Evolutionary conservation across 2,113 vertebrate genomes (phyloP).

Genomic region (Ptychochromis oligacanthus): DNA sequence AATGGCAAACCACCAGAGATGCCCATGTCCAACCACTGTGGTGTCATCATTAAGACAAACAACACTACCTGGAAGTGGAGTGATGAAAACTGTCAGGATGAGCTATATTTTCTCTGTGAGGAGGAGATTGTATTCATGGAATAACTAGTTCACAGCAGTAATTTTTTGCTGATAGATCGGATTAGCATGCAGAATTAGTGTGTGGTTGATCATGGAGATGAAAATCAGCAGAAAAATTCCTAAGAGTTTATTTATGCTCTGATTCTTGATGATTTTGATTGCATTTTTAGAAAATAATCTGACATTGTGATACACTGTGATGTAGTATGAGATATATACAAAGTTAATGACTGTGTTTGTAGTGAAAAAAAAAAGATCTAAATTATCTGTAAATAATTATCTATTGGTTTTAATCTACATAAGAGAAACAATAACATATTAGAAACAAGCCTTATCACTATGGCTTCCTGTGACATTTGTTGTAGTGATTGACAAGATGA

Average conservation of each 20-base stretch:
- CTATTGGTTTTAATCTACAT: not conserved
- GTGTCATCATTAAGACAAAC: not conserved
- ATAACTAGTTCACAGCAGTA: not conserved
- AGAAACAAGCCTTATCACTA: not conserved
- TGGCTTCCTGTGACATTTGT: not conserved
- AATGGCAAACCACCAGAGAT: not conserved
- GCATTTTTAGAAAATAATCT: not conserved
- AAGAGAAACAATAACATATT: not conserved
- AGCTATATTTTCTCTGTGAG: slow-evolving; percentile 52
- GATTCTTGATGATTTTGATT: not conserved
- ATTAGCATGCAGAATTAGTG: not conserved
- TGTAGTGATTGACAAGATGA: too few relatives aligned
- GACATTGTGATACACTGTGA: not conserved
- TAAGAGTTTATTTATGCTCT: not conserved
- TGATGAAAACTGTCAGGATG: slow-evolving; percentile 24
- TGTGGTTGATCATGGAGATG: not conserved
- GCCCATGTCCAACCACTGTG: slow-evolving; percentile 49
- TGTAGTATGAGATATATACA: not conserved
- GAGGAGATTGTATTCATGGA: slow-evolving; percentile 27
- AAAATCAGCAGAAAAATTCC: not conserved
- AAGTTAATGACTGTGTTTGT: not conserved
- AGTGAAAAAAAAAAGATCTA: not conserved
- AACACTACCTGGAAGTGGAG: slow-evolving; percentile 17
- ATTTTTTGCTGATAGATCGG: not conserved
- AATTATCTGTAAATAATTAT: not conserved